Conservation (phyloP, 2,888 invertebrate genomes). For the Pollenia labialis region DNA sequence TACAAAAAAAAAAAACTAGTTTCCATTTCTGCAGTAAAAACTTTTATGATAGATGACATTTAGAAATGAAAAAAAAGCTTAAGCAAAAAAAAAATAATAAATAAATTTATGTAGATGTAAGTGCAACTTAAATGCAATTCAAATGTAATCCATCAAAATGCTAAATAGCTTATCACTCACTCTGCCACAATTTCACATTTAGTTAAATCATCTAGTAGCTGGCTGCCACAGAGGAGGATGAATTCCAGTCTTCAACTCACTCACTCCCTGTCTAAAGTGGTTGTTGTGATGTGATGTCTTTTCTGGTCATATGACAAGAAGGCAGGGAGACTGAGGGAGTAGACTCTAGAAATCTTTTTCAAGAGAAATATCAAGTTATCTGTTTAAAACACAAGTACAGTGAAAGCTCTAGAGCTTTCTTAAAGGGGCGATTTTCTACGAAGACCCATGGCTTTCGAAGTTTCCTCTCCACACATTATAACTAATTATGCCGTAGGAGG, state of each 20-base stretch:
- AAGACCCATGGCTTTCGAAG: too few relatives aligned
- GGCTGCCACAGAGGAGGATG: conserved; percentile 42
- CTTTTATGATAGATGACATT: conserved; percentile 52
- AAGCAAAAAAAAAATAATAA: conserved; percentile 2
- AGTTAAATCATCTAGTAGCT: conserved; percentile 45
- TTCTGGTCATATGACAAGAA: conserved; percentile 48
- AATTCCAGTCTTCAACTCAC: conserved; percentile 19
- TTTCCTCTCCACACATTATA: too few relatives aligned
- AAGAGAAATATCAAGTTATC: conserved; percentile 9
- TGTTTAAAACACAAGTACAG: neutral
- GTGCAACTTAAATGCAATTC: conserved; percentile 57
- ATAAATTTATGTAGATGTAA: neutral
- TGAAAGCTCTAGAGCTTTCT: neutral
- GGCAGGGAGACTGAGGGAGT: neutral
- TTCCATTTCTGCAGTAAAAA: conserved; percentile 36
- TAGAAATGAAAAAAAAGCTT: conserved; percentile 6
- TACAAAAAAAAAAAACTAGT: conserved; percentile 36
- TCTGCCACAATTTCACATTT: conserved; percentile 64
- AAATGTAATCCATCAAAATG: conserved; percentile 72
- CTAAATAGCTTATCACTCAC: conserved; percentile 71
- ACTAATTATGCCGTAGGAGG: too few relatives aligned
- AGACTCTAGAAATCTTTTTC: conserved; percentile 33
- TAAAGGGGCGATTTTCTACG: conserved; percentile 10
- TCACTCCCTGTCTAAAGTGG: conserved; percentile 11
- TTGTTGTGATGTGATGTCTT: conserved; percentile 21